A percentile compares a stretch with the other conserved stretches of the same genome.
phyloP scores from a whole-genome alignment of 2,113 vertebrate genomes.

The Prionailurus bengalensis region DNA sequence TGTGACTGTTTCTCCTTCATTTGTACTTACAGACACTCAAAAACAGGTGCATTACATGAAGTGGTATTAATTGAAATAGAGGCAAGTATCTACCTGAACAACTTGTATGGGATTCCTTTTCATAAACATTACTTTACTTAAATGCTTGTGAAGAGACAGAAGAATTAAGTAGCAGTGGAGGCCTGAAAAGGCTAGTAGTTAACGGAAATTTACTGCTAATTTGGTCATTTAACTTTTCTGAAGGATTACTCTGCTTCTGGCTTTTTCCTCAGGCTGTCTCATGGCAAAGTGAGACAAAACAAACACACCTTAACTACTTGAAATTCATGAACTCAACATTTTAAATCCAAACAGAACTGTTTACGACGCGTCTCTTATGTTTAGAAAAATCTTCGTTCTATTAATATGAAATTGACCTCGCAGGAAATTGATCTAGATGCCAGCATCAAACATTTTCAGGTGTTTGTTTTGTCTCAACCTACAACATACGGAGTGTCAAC shows the following conservation, averaged over 20 bases:
- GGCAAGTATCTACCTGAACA: not conserved
- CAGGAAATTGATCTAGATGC: not conserved
- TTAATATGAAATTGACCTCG: conserved; percentile 1
- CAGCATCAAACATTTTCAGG: not conserved
- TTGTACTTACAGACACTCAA: not conserved
- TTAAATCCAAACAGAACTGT: not conserved
- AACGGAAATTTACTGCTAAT: not conserved
- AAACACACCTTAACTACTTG: not conserved
- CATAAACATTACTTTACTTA: not conserved
- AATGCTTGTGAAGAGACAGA: not conserved
- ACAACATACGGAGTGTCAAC: not conserved
- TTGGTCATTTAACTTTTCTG: not conserved
- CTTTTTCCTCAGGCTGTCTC: not conserved
- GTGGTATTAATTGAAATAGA: not conserved
- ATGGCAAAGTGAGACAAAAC: conserved; percentile 30
- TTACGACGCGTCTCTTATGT: not conserved
- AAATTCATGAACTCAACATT: not conserved
- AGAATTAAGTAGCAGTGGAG: not conserved
- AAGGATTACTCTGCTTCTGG: not conserved
- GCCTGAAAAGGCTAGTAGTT: not conserved
- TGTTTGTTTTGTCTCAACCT: not conserved
- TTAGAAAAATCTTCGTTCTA: not conserved
- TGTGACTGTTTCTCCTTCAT: not conserved
- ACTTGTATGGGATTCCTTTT: not conserved
- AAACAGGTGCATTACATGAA: not conserved